A percentile compares a stretch with the other conserved stretches of the same genome.
Evolutionary conservation across 2,888 invertebrate genomes (phyloP).

Genomic region (Rotaria socialis): DNA sequence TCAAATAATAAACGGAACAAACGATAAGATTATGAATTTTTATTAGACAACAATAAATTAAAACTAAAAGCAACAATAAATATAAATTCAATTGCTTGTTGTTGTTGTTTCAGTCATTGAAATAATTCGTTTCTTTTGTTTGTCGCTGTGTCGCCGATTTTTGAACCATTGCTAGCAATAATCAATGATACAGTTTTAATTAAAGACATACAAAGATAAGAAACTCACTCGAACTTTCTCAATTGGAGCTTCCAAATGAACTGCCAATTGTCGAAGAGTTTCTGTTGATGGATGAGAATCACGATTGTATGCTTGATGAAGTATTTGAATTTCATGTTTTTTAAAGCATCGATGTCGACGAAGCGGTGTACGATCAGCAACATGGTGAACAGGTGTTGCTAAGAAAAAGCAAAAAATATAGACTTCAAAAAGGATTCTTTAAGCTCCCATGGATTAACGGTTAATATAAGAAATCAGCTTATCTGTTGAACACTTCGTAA

Average conservation of each 20-base stretch:
- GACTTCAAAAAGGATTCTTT: too few species aligned
- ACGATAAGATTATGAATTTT: too few species aligned
- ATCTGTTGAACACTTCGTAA: too few species aligned
- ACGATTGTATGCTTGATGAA: neutral
- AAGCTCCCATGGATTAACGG: too few species aligned
- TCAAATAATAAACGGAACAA: too few species aligned
- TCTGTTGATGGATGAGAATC: neutral
- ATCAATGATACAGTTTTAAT: neutral
- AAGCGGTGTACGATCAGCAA: neutral
- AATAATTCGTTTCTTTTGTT: neutral
- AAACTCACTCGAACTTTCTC: neutral
- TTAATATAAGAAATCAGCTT: too few species aligned
- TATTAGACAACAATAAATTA: too few species aligned
- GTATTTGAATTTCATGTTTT: neutral
- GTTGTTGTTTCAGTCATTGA: too few species aligned
- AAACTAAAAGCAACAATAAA: too few species aligned
- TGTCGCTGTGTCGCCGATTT: neutral
- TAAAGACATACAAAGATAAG: neutral
- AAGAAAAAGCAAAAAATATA: neutral
- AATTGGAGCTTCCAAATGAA: neutral
- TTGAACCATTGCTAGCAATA: neutral
- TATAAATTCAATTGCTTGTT: too few species aligned
- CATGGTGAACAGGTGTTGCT: neutral
- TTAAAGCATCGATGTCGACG: conserved; percentile 9
- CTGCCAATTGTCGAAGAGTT: neutral